phyloP scores from a whole-genome alignment of 2,888 invertebrate species.

The Oligia fasciuncula region DNA sequence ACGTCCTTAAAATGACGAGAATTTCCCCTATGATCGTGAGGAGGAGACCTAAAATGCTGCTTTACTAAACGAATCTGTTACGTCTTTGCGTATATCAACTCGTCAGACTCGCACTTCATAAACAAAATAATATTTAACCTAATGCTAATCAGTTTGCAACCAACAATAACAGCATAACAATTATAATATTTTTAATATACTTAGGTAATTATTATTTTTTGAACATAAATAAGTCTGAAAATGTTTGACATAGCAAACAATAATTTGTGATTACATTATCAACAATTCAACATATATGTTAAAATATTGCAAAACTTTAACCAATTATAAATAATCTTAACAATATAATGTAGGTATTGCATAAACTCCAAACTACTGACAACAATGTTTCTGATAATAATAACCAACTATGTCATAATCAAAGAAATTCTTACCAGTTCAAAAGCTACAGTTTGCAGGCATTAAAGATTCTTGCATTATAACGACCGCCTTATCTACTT shows the following conservation, averaged over 20 bases:
- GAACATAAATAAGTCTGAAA: background rate
- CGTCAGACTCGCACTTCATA: background rate
- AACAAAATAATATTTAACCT: background rate
- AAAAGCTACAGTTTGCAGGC: conserved; percentile 10
- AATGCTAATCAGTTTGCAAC: background rate
- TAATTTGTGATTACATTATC: conserved; percentile 17
- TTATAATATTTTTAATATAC: background rate
- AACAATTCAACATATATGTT: conserved; percentile 11
- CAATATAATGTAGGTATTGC: background rate
- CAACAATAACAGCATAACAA: conserved; percentile 24
- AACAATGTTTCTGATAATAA: conserved; percentile 19
- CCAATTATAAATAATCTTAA: conserved; percentile 17
- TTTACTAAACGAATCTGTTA: background rate
- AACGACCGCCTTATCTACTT: conserved; percentile 37
- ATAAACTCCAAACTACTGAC: conserved; percentile 13
- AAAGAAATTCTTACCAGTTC: background rate
- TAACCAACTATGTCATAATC: conserved; percentile 6
- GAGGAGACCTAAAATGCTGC: background rate
- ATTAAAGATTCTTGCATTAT: conserved; percentile 34
- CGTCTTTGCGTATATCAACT: background rate
- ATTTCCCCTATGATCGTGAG: background rate
- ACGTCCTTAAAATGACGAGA: no score
- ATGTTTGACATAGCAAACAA: conserved; percentile 2
- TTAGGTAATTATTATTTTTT: background rate
- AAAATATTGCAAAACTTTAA: conserved; percentile 37